Percentiles rank a stretch among this genome's conserved stretches.
These are phyloP conservation scores for Sorex fumeus DNA, from an alignment of 2,113 vertebrate species.

Conservation along the genomic window DNA sequence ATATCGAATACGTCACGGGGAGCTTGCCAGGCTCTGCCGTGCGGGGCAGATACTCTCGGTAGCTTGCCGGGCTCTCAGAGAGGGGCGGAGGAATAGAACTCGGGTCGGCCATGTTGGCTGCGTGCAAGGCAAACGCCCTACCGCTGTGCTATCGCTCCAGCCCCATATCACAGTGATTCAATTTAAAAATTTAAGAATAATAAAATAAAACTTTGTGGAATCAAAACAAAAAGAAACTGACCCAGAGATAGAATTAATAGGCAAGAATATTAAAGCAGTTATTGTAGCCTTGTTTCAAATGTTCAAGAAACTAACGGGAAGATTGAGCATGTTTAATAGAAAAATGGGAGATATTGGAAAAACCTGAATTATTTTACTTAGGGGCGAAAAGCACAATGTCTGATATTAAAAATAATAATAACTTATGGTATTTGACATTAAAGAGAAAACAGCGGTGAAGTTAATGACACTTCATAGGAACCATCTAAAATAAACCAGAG, in stretches of 20 bases:
- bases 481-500: slow-evolving; percentile 30
- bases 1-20: no score
- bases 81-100: no score
- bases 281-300: not conserved
- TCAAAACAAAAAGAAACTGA: not conserved
- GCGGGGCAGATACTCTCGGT: no score
- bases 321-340: not conserved
- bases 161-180: no score
- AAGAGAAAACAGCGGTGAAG: slow-evolving; percentile 21
- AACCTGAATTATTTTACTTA: not conserved
- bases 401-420: slow-evolving; percentile 5
- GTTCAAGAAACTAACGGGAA: slow-evolving; percentile 51
- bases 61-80: no score
- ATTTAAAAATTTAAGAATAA: no score
- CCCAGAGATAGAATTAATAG: slow-evolving; percentile 27
- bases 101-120: no score
- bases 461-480: not conserved
- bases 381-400: not conserved
- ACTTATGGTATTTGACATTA: not conserved
- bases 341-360: not conserved
- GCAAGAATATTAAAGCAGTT: slow-evolving; percentile 21
- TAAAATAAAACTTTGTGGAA: no score
- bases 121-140: no score
- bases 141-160: no score
- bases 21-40: no score